Base-by-base conservation (phyloP, 2,888 invertebrate genomes). In the Aphidius colemani region DNA sequence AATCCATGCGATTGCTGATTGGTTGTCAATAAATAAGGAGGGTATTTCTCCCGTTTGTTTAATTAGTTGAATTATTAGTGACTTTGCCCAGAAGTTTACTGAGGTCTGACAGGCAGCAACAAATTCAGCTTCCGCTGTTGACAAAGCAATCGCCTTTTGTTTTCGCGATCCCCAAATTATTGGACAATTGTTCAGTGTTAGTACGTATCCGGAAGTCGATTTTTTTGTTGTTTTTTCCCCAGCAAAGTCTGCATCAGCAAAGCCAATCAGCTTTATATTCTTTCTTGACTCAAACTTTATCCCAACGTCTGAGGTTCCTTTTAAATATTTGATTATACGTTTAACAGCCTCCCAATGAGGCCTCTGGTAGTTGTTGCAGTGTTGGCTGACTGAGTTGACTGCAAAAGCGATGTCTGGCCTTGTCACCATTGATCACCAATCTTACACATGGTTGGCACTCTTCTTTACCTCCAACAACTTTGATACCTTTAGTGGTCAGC, bases 381-480 rank as follows among this genome's bases (percentile, higher is more conserved):
- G 5, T 30, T 30, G 30, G 3, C 30, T 30, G 30, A 30, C 30
- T 3, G 30, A 30, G 30, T 30, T 30, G 30, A 30, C 30, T 5
- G 30, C 30, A 30, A 30, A 30, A 4, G 30, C 30, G 4, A 30
- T 30, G 4, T 46, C 56, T 5, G 61, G 64, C 9, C 59, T 45
- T 11, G 63, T 66, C 1, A 63, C 62, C 7, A 56, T 56, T 2
- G n/a, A n/a, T n/a, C n/a, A n/a, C n/a, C n/a, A n/a, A n/a, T n/a
- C n/a, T n/a, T n/a, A n/a, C 51, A 18, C 67, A 68, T 1, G 59
- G 10, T 39, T 67, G 58, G 44, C 68, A 67, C 11, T 57, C 49
- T 44, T 64, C 50, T 44, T 53, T 55, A 1, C 57, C 57, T 13
- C 59, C 58, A 1, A 50, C 59, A 0, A 59, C 40, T 18, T 18